phyloP scores from a whole-genome alignment of 2,888 invertebrate genomes.

The Polyommatus iphigenia region DNA sequence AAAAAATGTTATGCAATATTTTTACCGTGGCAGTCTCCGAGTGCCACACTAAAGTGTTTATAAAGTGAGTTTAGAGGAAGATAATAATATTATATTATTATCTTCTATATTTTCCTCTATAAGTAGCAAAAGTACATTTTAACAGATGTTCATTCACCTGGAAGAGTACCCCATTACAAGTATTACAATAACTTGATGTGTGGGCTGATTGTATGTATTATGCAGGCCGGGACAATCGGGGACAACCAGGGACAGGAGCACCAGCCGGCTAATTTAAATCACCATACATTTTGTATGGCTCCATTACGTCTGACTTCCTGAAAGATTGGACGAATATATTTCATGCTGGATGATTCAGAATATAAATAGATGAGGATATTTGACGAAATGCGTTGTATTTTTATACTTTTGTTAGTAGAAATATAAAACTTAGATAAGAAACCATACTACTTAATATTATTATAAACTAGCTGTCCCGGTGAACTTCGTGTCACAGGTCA shows the following conservation, averaged over 20 bases:
- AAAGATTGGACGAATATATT: neutral
- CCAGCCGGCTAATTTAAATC: neutral
- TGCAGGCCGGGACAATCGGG: neutral
- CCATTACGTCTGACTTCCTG: slow-evolving; percentile 8
- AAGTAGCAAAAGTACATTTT: no score
- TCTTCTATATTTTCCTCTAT: no score
- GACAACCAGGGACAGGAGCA: neutral
- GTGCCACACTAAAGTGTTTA: no score
- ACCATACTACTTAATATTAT: no score
- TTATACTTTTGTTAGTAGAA: no score
- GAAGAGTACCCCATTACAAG: neutral
- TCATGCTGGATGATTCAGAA: neutral
- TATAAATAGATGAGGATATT: neutral
- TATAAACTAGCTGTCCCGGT: no score
- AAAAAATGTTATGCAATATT: no score
- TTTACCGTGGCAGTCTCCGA: no score
- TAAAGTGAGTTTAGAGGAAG: no score
- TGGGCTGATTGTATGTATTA: neutral
- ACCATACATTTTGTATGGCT: slow-evolving; percentile 17
- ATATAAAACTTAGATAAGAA: no score
- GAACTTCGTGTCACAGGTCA: no score
- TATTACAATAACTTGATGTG: neutral
- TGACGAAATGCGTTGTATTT: neutral
- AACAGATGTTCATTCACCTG: neutral
- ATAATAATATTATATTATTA: no score